Percentiles rank a stretch among this genome's conserved stretches.
Evolutionary conservation across 1,140 invertebrate genomes (phyloP).

Genomic region (Ephestia elutella): DNA sequence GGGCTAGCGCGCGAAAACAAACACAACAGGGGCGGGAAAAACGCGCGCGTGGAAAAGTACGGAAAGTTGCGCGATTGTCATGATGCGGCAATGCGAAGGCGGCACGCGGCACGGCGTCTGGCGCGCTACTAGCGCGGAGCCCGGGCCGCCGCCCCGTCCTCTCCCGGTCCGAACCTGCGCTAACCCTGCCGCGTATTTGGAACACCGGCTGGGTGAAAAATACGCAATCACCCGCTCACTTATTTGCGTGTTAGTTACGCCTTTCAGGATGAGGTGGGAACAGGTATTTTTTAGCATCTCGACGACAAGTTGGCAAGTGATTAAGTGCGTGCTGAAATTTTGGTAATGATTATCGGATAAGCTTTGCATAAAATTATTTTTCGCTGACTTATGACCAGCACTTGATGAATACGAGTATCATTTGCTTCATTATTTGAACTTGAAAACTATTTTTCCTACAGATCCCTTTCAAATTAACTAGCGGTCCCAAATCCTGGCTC

Average conservation of each 20-base stretch:
- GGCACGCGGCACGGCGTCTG: constrained; percentile 21
- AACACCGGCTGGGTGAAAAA: background rate
- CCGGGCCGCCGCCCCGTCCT: constrained; percentile 19
- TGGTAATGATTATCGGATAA: too few species aligned
- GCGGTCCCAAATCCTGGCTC: too few species aligned
- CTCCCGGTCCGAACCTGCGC: constrained; percentile 5
- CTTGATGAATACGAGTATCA: background rate
- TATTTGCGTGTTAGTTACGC: constrained; percentile 1
- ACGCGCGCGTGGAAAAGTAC: constrained; percentile 25
- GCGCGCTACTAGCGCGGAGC: constrained; percentile 25
- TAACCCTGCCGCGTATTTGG: background rate
- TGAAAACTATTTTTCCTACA: too few species aligned
- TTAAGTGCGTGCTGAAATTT: background rate
- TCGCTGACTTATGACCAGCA: too few species aligned
- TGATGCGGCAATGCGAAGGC: constrained; percentile 14
- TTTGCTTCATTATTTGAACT: too few species aligned
- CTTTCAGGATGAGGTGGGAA: background rate
- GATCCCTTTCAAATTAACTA: too few species aligned
- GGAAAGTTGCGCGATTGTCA: constrained; percentile 20
- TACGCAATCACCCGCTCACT: background rate
- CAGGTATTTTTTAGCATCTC: background rate
- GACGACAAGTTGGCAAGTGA: background rate
- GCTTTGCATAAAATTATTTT: too few species aligned
- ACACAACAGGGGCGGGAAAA: constrained; percentile 16
- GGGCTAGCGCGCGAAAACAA: constrained; percentile 3